Base-by-base conservation (phyloP, 2,797 vertebrate genomes). In the Astyanax mexicanus region DNA sequence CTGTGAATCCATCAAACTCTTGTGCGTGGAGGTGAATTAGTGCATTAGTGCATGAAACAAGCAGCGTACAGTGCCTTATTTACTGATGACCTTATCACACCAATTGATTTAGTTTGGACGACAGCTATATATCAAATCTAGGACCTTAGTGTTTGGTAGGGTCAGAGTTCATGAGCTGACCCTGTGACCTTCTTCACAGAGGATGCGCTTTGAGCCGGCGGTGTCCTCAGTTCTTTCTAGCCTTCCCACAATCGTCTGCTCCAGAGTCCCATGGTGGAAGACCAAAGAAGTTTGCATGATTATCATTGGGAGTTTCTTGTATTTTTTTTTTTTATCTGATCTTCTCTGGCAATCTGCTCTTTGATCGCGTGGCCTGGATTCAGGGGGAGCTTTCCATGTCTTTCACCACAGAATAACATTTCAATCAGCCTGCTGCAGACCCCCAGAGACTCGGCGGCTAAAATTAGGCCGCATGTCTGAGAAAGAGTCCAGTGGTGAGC, bases 401-500 rank as follows among this genome's bases (percentile, higher is more conserved):
- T 74, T 60, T 81, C 21, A 69, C 42, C 27, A n/a, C 76, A 51
- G 25, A 58, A 78, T 67, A 73, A 64, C 79, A 76, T 66, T 72
- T 69, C 29, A 64, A 67, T 76, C 72, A 54, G 60, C 47, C 35
- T 68, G 47, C n/a, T 35, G 32, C 11, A 12, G 70, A 47, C 85
- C 86, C 87, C 88, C 60, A 54, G 88, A 88, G 70, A 68, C 84
- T 79, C 74, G 66, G 76, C 65, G 60, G 85, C 88, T 93, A 92
- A 92, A 91, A 90, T 78, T 87, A 87, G 88, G 86, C 29, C 13
- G 60, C 10, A 52, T 25, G 70, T 79, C 81, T 91, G 91, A 92
- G 92, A 92, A 92, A 83, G 70, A 4, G 81, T 80, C 47, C 76
- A 81, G 77, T 62, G 83, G n/a, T 67, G 40, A 87, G 40, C 67